These are phyloP conservation scores for Stichodactyla mertensii DNA, from an alignment of 64 coral and sea anemone genomes.

Conservation along the genomic window DNA sequence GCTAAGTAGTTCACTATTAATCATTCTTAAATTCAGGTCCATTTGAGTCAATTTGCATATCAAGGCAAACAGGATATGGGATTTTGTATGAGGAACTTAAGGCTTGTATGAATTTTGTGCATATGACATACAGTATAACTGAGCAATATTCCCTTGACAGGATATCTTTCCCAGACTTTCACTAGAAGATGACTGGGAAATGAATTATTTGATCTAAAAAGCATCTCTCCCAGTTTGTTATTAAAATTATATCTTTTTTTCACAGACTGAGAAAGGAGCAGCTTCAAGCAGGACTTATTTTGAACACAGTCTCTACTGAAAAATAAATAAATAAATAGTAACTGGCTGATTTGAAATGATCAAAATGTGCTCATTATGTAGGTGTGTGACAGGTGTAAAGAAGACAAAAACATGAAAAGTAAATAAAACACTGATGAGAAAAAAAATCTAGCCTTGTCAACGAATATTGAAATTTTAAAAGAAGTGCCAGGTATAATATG, in stretches of 20 bases:
- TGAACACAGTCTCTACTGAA: neutral
- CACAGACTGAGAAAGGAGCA: too few species aligned
- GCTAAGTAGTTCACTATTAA: neutral
- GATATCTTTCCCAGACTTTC: neutral
- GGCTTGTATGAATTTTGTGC: neutral
- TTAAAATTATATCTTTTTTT: too few species aligned
- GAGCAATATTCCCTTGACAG: neutral
- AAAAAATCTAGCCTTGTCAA: neutral
- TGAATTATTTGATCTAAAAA: too few species aligned
- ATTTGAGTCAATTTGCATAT: neutral
- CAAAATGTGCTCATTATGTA: neutral
- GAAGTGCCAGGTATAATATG: too few species aligned
- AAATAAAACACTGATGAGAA: neutral
- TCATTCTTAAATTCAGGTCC: conserved; percentile 1
- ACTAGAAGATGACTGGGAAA: neutral
- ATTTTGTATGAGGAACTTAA: neutral
- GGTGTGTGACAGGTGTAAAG: neutral
- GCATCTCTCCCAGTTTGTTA: too few species aligned
- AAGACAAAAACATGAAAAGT: neutral
- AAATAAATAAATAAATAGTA: neutral
- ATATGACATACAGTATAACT: neutral
- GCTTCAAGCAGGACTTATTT: too few species aligned
- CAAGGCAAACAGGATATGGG: conserved; percentile 5
- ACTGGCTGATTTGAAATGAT: neutral
- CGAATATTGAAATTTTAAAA: too few species aligned